Evolutionary conservation across 53 echinoderm and acorn worm genomes (phyloP), one percentile per base, ranked within the genome.

Genomic region (Paelopatides confundens): DNA sequence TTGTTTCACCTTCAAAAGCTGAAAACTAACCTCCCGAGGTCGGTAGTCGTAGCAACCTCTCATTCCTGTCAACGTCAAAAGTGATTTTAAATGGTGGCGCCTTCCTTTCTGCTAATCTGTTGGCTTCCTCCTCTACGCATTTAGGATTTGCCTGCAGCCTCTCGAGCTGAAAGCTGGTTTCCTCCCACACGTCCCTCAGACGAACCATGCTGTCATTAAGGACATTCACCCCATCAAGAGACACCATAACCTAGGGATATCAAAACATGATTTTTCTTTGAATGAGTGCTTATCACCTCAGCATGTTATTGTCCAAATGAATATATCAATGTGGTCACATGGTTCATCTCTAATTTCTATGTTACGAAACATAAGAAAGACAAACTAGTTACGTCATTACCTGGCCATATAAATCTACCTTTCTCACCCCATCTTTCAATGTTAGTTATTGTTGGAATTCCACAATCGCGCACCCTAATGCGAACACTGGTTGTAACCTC

Each of bases 161-260:
- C 68, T 97, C 98, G 34, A 97, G 81, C 48, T 89, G 94, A 82
- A 94, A 95, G 48, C 98, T 97, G 10, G 98, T 97, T 53, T 94
- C 95, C 37, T 97, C 98, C 98, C 98, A 97, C 8, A 90, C 81
- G 54, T 95, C 98, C 69, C 98, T 82, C 47, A 97, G 86, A 31
- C 52, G 29, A 2, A 70, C 39, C 98, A 95, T 97, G 40, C 88
- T 77, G 24, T 94, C 92, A 4, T 89, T 77, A 28, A 97, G 74
- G 21, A 97, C 77, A 3, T 90, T 71, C 17, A 53, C 40, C 17
- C 81, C 94, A 82, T 95, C 83, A 26, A 95, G 67, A 6, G 85
- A 94, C 48, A 97, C 37, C 7, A 79, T 37, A 39, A 96, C 89
- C 96, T 96, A 26, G 24, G 2, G 21, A 58, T 6, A 26, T 23